Evolutionary conservation across 2,113 vertebrate genomes (phyloP).

Genomic region (Boleophthalmus pectinirostris): DNA sequence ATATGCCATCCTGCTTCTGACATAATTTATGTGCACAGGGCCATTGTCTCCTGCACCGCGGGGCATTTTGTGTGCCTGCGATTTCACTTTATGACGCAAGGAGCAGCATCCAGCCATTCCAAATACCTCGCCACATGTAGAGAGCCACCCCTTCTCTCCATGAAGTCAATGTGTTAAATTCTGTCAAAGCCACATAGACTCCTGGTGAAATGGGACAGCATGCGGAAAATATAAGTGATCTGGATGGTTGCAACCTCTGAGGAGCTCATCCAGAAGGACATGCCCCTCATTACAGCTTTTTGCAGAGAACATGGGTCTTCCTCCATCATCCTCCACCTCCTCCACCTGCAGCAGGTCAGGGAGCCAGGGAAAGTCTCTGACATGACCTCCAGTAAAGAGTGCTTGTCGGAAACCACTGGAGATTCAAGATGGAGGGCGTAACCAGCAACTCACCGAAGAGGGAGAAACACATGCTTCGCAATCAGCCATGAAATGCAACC

Average conservation of each 20-base stretch:
- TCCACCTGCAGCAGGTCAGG: slow-evolving; percentile 59
- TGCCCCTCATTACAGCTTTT: slow-evolving; percentile 66
- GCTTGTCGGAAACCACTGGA: slow-evolving; percentile 63
- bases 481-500: slow-evolving; percentile 74
- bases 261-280: slow-evolving; percentile 56
- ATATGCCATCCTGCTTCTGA: slow-evolving; percentile 57
- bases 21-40: slow-evolving; percentile 64
- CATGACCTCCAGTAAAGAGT: slow-evolving; percentile 68
- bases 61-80: slow-evolving; percentile 53
- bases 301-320: slow-evolving; percentile 44
- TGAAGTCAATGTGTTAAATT: slow-evolving; percentile 43
- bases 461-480: slow-evolving; percentile 64
- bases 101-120: slow-evolving; percentile 31
- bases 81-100: slow-evolving; percentile 53
- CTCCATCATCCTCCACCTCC: slow-evolving; percentile 26
- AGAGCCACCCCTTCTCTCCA: slow-evolving; percentile 34
- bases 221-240: slow-evolving; percentile 29
- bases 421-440: slow-evolving; percentile 61
- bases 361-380: slow-evolving; percentile 57
- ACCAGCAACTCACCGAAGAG: slow-evolving; percentile 46
- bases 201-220: slow-evolving; percentile 26
- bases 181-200: slow-evolving; percentile 20
- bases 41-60: slow-evolving; percentile 58
- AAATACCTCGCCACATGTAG: slow-evolving; percentile 31
- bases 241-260: slow-evolving; percentile 54